These are phyloP conservation scores for Sprattus sprattus DNA, from an alignment of 2,113 vertebrate species.

Conservation along the genomic window DNA sequence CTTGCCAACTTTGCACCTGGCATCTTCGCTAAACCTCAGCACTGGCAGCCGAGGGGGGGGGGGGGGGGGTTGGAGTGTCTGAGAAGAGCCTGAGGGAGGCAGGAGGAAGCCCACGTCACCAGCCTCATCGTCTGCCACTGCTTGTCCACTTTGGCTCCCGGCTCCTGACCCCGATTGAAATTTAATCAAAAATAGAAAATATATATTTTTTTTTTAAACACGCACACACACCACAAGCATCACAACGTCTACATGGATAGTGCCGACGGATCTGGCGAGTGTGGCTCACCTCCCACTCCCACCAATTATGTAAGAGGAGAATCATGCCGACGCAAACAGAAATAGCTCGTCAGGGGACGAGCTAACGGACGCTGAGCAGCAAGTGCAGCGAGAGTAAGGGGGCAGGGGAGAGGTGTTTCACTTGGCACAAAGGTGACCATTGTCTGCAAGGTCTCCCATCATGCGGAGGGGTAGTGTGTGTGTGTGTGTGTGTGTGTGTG, in stretches of 20 bases:
- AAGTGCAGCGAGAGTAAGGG: background rate
- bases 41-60: no score
- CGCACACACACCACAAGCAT: background rate
- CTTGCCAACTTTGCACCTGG: no score
- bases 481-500: no score
- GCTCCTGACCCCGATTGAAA: background rate
- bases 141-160: background rate
- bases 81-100: background rate
- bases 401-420: background rate
- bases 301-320: conserved; percentile 39
- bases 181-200: background rate
- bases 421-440: conserved; percentile 17
- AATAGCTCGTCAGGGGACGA: conserved; percentile 35
- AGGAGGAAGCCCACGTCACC: background rate
- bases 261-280: background rate
- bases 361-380: background rate
- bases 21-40: no score
- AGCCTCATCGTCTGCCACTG: background rate
- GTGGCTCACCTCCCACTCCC: conserved; percentile 36
- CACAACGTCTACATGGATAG: conserved; percentile 35
- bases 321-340: conserved; percentile 29
- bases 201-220: background rate
- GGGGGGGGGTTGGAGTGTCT: no score
- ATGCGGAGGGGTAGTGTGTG: background rate
- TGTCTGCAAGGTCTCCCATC: conserved; percentile 11